A percentile compares a stretch with the other conserved stretches of the same genome.
Conservation (phyloP, 2,113 vertebrate genomes). For the Syngnathus scovelli region DNA sequence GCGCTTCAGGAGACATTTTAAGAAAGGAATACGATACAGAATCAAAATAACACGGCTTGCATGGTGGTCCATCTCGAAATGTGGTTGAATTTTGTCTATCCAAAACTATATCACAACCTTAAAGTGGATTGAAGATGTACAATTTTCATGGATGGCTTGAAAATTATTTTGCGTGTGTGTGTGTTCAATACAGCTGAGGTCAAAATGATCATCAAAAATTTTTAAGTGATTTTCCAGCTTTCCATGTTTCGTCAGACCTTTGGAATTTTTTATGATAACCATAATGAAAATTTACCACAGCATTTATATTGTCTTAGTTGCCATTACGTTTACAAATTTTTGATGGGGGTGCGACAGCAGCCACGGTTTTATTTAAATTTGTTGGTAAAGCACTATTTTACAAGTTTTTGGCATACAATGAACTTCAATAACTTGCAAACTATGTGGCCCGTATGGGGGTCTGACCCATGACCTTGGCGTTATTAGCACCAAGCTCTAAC, state of each 20-base stretch:
- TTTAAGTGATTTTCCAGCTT: background rate
- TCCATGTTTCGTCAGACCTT: background rate
- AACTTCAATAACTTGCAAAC: too few species aligned
- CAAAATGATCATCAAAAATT: background rate
- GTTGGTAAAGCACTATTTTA: too few species aligned
- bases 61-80: background rate
- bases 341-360: too few species aligned
- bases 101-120: background rate
- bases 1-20: conserved; percentile 15
- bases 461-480: conserved; percentile 72
- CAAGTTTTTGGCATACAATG: too few species aligned
- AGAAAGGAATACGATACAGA: background rate
- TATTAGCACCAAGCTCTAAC: conserved; percentile 71
- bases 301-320: background rate
- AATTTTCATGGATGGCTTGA: background rate
- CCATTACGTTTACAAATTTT: too few species aligned
- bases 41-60: background rate
- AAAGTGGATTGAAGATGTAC: conserved; percentile 2
- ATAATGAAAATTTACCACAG: background rate
- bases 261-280: background rate
- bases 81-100: background rate
- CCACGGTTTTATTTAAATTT: too few species aligned
- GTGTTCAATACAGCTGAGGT: background rate
- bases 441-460: conserved; percentile 65
- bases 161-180: background rate